Percentiles rank a stretch among this genome's conserved stretches.
Conservation (phyloP, 2,888 invertebrate genomes). For the Cataglyphis albicans region DNA sequence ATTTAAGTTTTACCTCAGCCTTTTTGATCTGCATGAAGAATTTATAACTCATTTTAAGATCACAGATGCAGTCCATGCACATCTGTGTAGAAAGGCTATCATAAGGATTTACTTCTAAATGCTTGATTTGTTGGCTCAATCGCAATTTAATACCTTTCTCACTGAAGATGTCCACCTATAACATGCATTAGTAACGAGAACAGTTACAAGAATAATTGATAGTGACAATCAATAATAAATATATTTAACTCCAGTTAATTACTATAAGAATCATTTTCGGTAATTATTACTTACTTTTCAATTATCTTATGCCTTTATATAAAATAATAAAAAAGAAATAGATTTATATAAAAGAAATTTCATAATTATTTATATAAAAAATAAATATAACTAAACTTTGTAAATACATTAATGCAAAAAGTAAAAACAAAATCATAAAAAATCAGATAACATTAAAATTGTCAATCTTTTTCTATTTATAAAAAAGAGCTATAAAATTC, state of each 20-base stretch:
- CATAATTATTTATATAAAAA: too few relatives aligned
- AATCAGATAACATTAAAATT: too few relatives aligned
- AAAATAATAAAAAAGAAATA: too few relatives aligned
- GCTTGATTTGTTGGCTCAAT: slow-evolving; percentile 83
- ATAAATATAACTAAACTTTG: too few relatives aligned
- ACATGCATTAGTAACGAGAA: background rate
- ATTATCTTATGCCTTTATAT: too few relatives aligned
- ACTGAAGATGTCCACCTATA: slow-evolving; percentile 82
- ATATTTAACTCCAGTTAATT: background rate
- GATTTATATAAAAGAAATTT: too few relatives aligned
- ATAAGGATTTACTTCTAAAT: slow-evolving; percentile 80
- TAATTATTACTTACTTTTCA: too few relatives aligned
- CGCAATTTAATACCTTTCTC: slow-evolving; percentile 84
- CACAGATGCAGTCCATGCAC: slow-evolving; percentile 85
- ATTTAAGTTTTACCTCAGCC: slow-evolving; percentile 83
- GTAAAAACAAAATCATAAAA: too few relatives aligned
- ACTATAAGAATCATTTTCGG: background rate
- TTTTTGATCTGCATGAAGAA: slow-evolving; percentile 85
- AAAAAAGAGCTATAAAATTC: too few relatives aligned
- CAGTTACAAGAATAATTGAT: background rate
- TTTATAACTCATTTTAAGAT: slow-evolving; percentile 84
- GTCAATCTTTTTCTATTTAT: too few relatives aligned
- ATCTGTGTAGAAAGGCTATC: slow-evolving; percentile 83
- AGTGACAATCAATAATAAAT: background rate
- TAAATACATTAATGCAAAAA: too few relatives aligned